Evolutionary conservation across 2,888 invertebrate species (phyloP), one percentile per base, ranked within the genome.

Genomic region (Xanthorhoe spadicearia): DNA sequence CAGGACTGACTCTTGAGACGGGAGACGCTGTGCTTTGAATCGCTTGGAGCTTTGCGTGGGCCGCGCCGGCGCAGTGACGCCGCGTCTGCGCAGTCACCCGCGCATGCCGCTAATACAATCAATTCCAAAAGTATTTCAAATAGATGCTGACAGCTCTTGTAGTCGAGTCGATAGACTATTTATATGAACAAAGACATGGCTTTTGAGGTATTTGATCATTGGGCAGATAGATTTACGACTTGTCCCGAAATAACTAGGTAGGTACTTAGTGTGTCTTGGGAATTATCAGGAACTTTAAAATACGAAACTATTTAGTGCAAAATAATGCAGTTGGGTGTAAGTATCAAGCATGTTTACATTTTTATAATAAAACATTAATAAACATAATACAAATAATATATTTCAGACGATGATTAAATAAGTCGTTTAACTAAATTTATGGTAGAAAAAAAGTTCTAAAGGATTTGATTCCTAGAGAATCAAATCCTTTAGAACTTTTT

Each of bases 41-140:
- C 72, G 69, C 69, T 76, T 73, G 71, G 79, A 86, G 83, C 85
- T 86, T 85, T 80, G 90, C 87, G 92, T 90, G 86, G 91, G 92
- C 83, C 85, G 67, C 63, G 74, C 57, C 63, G 52, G 63, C 63
- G 63, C 67, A 74, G 75, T 77, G 73, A 74, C 74, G 74, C 73
- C 77, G 81, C 82, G 86, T 83, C 83, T 84, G 85, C 83, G 64
- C 75, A 75, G 77, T 80, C 80, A 83, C 78, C 83, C 81, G 82
- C 82, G 75, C 84, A 86, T 84, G 69, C 68, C 60, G 60, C 43
- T 56, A 51, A 68, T 72, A 72, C 66, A 53, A 59, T 70, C 72
- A 53, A 58, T 28, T 18, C 15, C 70, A 66, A 70, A 72, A 70
- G 67, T 64, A 67, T 70, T 69, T 64, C 54, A 35, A 57, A 65